phyloP scores from a whole-genome alignment of 37 sponge, comb jelly and placozoan genomes.

The Hexactinellida sp. region DNA sequence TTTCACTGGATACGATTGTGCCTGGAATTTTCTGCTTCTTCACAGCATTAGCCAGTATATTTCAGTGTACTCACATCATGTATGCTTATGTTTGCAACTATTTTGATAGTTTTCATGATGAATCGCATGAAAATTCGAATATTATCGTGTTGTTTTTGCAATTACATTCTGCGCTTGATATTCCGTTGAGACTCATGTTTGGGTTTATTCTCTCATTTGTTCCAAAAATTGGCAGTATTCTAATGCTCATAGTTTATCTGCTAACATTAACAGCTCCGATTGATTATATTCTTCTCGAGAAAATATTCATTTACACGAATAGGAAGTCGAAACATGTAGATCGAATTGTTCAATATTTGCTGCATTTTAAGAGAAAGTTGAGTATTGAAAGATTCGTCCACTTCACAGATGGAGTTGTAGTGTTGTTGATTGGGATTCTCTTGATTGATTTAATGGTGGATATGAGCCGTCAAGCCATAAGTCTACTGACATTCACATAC shows the following conservation, averaged over 20 bases:
- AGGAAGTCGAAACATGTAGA: not conserved
- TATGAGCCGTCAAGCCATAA: not conserved
- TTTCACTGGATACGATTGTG: not conserved
- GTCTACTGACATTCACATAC: not conserved
- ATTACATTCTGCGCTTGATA: not conserved
- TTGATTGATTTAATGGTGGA: not conserved
- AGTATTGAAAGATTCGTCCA: not conserved
- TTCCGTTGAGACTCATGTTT: not conserved
- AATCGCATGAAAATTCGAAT: not conserved
- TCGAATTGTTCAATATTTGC: not conserved
- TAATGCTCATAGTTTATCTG: not conserved
- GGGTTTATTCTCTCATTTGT: not conserved
- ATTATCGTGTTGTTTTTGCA: not conserved
- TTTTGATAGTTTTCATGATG: not conserved
- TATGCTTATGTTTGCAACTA: not conserved
- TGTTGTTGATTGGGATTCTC: not conserved
- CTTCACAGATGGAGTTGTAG: not conserved
- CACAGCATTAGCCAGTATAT: not conserved
- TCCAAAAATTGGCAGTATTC: not conserved
- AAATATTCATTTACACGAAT: not conserved
- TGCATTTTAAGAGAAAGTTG: not conserved
- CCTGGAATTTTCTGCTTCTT: not conserved
- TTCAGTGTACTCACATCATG: not conserved
- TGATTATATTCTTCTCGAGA: not conserved
- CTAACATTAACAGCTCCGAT: not conserved